Evolutionary conservation across 2,797 vertebrate genomes (phyloP).

Genomic region (Microtus californicus): DNA sequence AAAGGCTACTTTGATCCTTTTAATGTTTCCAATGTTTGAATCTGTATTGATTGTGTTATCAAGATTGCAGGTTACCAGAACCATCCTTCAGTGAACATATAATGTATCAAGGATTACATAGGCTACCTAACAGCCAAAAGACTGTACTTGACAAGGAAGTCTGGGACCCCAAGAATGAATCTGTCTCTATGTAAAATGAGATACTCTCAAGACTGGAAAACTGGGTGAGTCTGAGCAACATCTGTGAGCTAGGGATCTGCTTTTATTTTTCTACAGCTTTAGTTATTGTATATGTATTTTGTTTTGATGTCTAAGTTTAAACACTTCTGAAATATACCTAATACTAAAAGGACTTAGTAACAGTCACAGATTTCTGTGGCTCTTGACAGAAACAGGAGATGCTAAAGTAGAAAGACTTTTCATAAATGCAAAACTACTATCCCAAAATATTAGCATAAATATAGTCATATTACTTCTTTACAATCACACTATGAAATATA

Average conservation of each 20-base stretch:
- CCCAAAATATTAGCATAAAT: neutral
- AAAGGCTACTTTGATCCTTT: neutral
- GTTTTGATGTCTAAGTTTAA: slow-evolving; percentile 21
- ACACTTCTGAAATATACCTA: neutral
- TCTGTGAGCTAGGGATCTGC: neutral
- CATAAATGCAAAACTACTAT: neutral
- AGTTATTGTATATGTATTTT: neutral
- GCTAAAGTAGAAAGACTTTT: neutral
- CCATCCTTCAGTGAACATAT: neutral
- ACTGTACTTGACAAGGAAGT: neutral
- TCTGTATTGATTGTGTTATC: neutral
- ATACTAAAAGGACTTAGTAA: neutral
- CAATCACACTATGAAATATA: neutral
- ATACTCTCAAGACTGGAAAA: neutral
- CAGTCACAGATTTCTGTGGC: neutral
- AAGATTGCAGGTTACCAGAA: neutral
- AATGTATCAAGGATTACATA: neutral
- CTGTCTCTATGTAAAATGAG: neutral
- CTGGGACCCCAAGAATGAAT: neutral
- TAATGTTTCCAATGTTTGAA: neutral
- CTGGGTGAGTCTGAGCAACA: neutral
- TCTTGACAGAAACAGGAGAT: slow-evolving; percentile 46
- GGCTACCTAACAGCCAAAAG: neutral
- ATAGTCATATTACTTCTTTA: neutral
- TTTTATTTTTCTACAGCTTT: neutral